Percentiles rank a stretch among this genome's conserved stretches.
These are phyloP conservation scores for Tethya wilhelma DNA, from an alignment of 37 sponge, comb jelly and placozoan species.

Conservation along the genomic window DNA sequence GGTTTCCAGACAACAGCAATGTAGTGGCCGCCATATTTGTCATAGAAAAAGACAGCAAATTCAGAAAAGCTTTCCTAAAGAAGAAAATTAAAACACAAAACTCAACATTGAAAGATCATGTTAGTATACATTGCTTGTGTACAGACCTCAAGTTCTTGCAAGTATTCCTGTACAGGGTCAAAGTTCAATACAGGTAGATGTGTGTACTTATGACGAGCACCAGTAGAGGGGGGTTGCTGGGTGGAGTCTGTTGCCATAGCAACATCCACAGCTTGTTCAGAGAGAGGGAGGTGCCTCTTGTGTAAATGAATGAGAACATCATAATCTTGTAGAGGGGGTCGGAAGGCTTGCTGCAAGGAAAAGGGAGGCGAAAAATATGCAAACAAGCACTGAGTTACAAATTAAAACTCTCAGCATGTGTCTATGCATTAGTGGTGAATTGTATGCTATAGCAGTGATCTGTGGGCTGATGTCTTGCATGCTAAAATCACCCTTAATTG, in stretches of 20 bases:
- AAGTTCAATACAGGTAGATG: conserved; percentile 86
- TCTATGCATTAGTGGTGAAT: no score
- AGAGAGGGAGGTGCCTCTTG: conserved; percentile 51
- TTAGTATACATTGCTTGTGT: no score
- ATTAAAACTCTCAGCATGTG: no score
- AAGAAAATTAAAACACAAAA: not conserved
- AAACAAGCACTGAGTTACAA: not conserved
- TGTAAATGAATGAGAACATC: conserved; percentile 83
- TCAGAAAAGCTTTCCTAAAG: conserved; percentile 67
- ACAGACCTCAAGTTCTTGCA: conserved; percentile 77
- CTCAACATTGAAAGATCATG: not conserved
- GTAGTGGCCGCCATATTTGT: conserved; percentile 79
- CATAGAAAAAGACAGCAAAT: conserved; percentile 91
- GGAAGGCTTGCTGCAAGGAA: conserved; percentile 73
- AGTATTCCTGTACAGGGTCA: conserved; percentile 73
- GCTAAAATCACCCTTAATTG: not conserved
- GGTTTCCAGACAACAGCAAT: conserved; percentile 94
- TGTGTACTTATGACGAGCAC: not conserved
- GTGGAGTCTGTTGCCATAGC: conserved; percentile 20
- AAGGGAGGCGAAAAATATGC: not conserved
- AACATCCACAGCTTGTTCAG: conserved; percentile 67
- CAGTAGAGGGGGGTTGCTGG: not conserved
- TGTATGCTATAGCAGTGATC: not conserved
- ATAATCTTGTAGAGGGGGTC: conserved; percentile 80
- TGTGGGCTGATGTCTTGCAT: not conserved